Base-by-base conservation (phyloP, 2,113 vertebrate species). In the Aegypius monachus region DNA sequence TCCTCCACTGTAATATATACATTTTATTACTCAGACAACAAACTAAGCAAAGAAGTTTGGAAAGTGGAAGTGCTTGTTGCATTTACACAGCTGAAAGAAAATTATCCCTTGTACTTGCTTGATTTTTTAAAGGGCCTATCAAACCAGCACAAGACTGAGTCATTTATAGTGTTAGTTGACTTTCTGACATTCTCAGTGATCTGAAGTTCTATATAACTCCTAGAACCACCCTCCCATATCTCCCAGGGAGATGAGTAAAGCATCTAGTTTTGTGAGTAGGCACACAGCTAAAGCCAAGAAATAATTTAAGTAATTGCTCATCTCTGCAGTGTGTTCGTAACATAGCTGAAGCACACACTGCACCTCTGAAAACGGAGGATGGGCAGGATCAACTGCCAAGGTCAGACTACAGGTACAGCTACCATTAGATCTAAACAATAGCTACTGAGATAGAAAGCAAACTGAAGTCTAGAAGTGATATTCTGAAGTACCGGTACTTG, bases 241-340 rank as follows among this genome's bases (percentile, higher is more conserved):
- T 88, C 93, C 90, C 71, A 83, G 82, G 74, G 62, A 86, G 63
- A 96, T 94, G 81, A 96, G 77, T 95, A 95, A 97, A 94, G 34
- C 68, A 72, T 27, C 31, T 83, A 79, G 36, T 52, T 93, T 68
- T 6, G 5, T 93, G 81, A 94, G 71, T 92, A 94, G 92, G 88
- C 74, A 82, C 36, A 61, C 27, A 86, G 23, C 53, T 90, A 95
- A 92, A 90, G 66, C 71, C 79, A 92, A 88, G 43, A 92, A 81
- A 85, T 62, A 66, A 84, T 68, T 78, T 75, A 71, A 90, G 79
- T 85, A 92, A 86, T 92, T 95, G 90, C 81, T 88, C 74, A 79
- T 79, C 86, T 85, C 79, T 71, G 66, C 81, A 92, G 79, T 18
- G 34, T 59, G n/a, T 27, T 81, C 18, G 10, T 47, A 75, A 47